Evolutionary conservation across 2,113 vertebrate genomes (phyloP).

Genomic region (Rissa tridactyla): DNA sequence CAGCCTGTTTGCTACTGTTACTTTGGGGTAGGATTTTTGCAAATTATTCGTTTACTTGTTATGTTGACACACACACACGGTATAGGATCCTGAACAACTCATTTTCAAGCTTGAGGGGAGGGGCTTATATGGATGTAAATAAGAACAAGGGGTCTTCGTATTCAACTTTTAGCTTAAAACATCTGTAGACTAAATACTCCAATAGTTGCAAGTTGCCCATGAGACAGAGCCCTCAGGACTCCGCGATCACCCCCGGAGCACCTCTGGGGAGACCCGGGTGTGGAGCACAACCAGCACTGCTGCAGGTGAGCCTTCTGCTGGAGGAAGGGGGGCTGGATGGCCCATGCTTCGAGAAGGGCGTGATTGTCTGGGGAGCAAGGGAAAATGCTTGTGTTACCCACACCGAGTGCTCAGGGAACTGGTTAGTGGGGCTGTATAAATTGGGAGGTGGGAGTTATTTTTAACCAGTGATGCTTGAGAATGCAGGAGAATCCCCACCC

Average conservation of each 20-base stretch:
- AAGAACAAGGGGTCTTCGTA: neutral
- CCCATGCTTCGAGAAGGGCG: neutral
- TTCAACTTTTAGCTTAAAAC: neutral
- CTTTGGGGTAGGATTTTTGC: neutral
- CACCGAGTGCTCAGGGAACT: no score
- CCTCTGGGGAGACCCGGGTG: no score
- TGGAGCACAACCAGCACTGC: neutral
- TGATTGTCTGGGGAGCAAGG: neutral
- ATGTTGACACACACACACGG: rapidly evolving
- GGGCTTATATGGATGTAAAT: neutral
- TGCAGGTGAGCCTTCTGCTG: neutral
- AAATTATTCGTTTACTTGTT: neutral
- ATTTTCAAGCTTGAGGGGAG: neutral
- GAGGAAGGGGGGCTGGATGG: neutral
- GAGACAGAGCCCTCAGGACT: neutral
- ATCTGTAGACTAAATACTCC: neutral
- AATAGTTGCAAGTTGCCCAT: neutral
- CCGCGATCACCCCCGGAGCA: rapidly evolving
- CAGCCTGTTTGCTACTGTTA: no score
- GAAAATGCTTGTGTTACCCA: neutral
- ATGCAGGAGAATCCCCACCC: neutral
- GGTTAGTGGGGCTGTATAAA: neutral
- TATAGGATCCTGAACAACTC: neutral
- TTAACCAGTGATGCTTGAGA: neutral
- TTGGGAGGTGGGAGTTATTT: neutral